Evolutionary conservation across 2,888 invertebrate species (phyloP), one percentile per base, ranked within the genome.

Genomic region (Acronicta psi): DNA sequence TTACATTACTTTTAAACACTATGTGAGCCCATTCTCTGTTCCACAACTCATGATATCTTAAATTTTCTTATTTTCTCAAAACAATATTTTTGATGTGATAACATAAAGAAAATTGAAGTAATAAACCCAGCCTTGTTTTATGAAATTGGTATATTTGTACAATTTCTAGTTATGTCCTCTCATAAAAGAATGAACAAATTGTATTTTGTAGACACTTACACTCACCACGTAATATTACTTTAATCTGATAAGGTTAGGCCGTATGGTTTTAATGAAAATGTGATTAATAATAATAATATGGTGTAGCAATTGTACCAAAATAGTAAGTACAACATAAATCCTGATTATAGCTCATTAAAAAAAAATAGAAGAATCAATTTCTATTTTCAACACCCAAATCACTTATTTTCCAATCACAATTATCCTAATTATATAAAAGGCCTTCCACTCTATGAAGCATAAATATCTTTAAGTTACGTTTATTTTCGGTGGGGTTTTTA

Each of bases 401-500:
- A 61, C 60, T 51, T 62, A 70, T 67, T 69, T 68, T 46, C 61
- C 56, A 54, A 62, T 69, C 58, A 50, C 52, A 44, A 75, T 69
- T 69, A 75, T 57, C 73, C 63, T 66, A 75, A 75, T 75, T 69
- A 69, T 72, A 55, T 59, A 69, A 72, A 69, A 69, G 59, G 57
- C 61, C 45, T 74, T 75, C 63, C 55, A 51, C 63, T 75, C 75
- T 69, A 69, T 72, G 69, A 72, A 69, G 75, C 75, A 70, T 75
- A 73, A 75, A 75, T 69, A 75, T 75, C 69, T 73, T n/a, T 54
- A 63, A 70, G 71, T 68, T 75, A 68, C 68, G 57, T 74, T 72
- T 75, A 73, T 75, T 69, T 71, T 73, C 75, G 65, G 72, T 75
- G 65, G 68, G 73, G 74, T 83, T 82, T 81, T 81, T 80, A 69